Base-by-base conservation (phyloP, 2,888 invertebrate genomes). In the Rhagonycha fulva region DNA sequence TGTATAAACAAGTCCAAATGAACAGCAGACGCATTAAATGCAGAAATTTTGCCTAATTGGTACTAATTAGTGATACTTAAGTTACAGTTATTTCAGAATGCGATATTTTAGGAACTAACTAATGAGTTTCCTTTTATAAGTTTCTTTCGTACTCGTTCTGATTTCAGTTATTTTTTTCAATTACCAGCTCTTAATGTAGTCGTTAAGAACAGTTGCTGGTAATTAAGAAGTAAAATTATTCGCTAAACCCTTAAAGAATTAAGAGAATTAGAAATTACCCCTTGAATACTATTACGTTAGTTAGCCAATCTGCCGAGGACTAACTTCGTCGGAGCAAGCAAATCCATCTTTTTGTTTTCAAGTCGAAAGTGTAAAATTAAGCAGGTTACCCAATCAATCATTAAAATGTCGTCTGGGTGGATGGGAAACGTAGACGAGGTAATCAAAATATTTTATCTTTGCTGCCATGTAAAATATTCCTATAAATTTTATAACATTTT, bases 131-230 rank as follows among this genome's bases (percentile, higher is more conserved):
- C 78, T 77, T 76, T 79, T 81, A 81, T 82, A 80, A 82, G 81
- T 82, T 81, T 78, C 79, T 77, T 76, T 75, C 76, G 72, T 80
- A 79, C 79, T 78, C 77, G 78, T 80, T 81, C 80, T 75, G 79
- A 81, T 81, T 81, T 80, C 78, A 81, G 81, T 82, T 82, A 81
- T 82, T 83, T 84, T 84, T 84, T 84, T 82, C 83, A 84, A 84
- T 84, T 83, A 83, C 82, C 82, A 81, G 80, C 81, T 82, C 81
- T 80, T 81, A 83, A 83, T 83, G 81, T 79, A 81, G 84, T 83
- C 84, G 82, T 85, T 84, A 85, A 80, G 77, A 84, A 84, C 85
- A 84, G 82, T 84, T 82, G 85, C 80, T 82, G 82, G 83, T 82
- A 84, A 82, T 84, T 84, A 83, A 82, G 79, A 75, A 75, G 82